A percentile compares a stretch with the other conserved stretches of the same genome.
Conservation (phyloP, 2,888 invertebrate species). For the Carpatolechia fugitivella region DNA sequence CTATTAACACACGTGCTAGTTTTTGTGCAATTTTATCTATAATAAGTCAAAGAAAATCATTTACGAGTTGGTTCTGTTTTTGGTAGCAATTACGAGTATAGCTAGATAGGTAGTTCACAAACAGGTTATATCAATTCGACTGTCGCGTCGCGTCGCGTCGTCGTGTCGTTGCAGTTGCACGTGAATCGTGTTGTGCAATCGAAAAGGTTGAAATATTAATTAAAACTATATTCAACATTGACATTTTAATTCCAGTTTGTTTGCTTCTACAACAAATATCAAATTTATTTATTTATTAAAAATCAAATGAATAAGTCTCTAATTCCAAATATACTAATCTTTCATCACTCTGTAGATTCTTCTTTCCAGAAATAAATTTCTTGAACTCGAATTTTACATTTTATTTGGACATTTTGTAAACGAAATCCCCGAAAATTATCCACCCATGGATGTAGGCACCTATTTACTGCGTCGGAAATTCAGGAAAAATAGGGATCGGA, state of each 20-base stretch:
- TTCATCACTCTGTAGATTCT: too few relatives aligned
- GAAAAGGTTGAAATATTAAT: conserved; percentile 1
- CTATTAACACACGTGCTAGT: too few relatives aligned
- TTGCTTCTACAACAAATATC: too few relatives aligned
- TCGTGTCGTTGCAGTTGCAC: background rate
- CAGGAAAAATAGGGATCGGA: conserved; percentile 43
- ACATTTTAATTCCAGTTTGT: conserved; percentile 19
- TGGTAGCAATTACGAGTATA: too few relatives aligned
- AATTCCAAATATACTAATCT: too few relatives aligned
- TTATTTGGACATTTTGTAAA: background rate
- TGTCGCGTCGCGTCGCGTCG: too few relatives aligned
- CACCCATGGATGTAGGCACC: conserved; percentile 41
- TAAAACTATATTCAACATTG: conserved; percentile 19
- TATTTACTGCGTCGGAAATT: conserved; percentile 41
- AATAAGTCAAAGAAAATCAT: background rate
- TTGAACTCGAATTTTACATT: background rate
- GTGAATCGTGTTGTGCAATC: background rate
- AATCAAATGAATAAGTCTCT: too few relatives aligned
- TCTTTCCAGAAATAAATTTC: background rate
- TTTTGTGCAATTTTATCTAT: background rate
- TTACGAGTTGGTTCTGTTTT: too few relatives aligned
- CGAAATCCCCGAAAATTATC: conserved; percentile 23
- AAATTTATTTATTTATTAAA: too few relatives aligned
- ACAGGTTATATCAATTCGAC: too few relatives aligned
- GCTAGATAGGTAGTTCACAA: too few relatives aligned